Conservation (phyloP, 2,888 invertebrate genomes). For the Molorchus minor region DNA sequence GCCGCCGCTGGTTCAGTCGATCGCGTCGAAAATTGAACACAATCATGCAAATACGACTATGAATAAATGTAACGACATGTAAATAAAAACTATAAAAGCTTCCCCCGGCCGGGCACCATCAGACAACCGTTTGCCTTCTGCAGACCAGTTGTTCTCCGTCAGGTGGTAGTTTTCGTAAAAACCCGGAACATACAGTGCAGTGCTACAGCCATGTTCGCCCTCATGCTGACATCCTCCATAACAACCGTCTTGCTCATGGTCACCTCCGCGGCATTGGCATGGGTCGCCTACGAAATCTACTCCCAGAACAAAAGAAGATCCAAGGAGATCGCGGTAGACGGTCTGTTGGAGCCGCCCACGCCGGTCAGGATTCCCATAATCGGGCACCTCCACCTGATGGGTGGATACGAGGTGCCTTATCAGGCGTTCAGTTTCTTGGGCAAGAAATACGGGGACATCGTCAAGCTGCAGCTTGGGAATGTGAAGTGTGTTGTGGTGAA, state of each 20-base stretch:
- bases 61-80: slow-evolving; percentile 25
- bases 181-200: slow-evolving; percentile 12
- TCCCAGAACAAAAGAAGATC: slow-evolving; percentile 13
- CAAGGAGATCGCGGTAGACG: slow-evolving; percentile 13
- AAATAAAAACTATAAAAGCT: slow-evolving; percentile 21
- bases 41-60: slow-evolving; percentile 1
- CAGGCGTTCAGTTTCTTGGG: slow-evolving; percentile 67
- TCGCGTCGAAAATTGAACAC: neutral
- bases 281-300: slow-evolving; percentile 19
- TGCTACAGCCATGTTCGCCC: slow-evolving; percentile 7
- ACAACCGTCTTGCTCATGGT: slow-evolving; percentile 28
- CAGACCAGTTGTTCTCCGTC: slow-evolving; percentile 20
- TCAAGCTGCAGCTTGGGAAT: slow-evolving; percentile 67
- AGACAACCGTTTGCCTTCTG: slow-evolving; percentile 18
- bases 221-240: neutral
- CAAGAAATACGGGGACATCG: slow-evolving; percentile 65
- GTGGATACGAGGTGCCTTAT: slow-evolving; percentile 69
- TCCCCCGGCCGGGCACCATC: neutral
- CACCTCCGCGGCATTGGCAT: slow-evolving; percentile 9
- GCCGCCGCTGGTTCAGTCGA: too few species aligned
- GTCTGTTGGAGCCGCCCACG: slow-evolving; percentile 62
- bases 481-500: slow-evolving; percentile 68
- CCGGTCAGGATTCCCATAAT: slow-evolving; percentile 67
- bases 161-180: slow-evolving; percentile 16
- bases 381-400: slow-evolving; percentile 67